Percentiles rank a stretch among this genome's conserved stretches.
Evolutionary conservation across 2,113 vertebrate species (phyloP).

Genomic region (Tenrec ecaudatus): DNA sequence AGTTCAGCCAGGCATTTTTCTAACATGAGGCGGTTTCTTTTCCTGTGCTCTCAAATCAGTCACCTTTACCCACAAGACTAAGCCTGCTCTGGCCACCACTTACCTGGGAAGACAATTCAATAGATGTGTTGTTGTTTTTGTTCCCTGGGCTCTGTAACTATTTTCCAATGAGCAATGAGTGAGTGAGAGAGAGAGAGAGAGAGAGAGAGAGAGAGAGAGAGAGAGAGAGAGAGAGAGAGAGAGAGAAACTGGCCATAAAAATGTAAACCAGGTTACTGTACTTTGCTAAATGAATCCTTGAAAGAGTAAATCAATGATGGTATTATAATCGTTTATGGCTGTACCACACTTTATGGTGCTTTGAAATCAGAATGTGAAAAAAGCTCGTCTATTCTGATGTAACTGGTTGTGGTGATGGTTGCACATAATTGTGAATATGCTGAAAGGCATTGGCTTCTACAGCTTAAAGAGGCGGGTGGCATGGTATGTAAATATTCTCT

Average conservation of each 20-base stretch:
- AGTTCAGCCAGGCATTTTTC: conserved; percentile 29
- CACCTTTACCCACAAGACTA: neutral
- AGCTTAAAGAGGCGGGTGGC: neutral
- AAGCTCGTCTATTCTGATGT: neutral
- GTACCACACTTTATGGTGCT: neutral
- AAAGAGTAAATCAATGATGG: neutral
- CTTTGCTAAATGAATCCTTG: neutral
- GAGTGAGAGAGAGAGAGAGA: too few species aligned
- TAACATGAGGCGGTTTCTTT: conserved; percentile 37
- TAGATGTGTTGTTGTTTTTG: neutral
- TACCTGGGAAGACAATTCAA: neutral
- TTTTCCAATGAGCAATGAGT: neutral
- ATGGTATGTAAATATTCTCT: neutral
- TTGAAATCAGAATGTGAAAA: conserved; percentile 8
- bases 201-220: too few species aligned
- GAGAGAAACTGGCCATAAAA: too few species aligned
- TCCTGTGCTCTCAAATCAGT: neutral
- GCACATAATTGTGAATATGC: neutral
- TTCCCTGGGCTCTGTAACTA: neutral
- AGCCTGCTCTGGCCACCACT: neutral
- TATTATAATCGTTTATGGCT: neutral
- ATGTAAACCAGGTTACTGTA: neutral
- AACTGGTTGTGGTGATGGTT: neutral
- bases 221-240: too few species aligned
- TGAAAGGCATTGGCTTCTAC: neutral